Evolutionary conservation across 2,888 invertebrate species (phyloP), one percentile per base, ranked within the genome.

Genomic region (Conops quadrifasciatus): DNA sequence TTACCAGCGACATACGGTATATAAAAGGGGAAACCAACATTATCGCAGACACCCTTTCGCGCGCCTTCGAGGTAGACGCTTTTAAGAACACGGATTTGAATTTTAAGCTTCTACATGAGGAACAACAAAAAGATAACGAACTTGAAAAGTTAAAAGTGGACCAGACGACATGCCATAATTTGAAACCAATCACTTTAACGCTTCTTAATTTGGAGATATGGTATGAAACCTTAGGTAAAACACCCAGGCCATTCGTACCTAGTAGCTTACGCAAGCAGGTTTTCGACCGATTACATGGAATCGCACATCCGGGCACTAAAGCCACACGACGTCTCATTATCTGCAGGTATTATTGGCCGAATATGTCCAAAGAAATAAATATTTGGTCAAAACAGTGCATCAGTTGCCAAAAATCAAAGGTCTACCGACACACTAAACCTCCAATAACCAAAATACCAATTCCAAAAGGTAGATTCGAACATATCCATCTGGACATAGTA

Each of bases 101-200:
- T 56, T 24, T 21, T 1, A 56, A 24, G 19, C n/a, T 56, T 21
- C 11, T 56, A 24, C 53, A 56, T 11, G 19, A 21, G 15, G 53
- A 56, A 56, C 53, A 53, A 24, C 53, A 53, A 21, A 53, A 53
- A 9, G 19, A 53, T 21, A 19, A 53, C 21, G 53, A 53, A 24
- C 24, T 53, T 1, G 5, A 36, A 36, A 4, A 36, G 24, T 53
- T 53, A 24, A 53, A 15, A 15, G 7, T 16, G 16, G 24, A 53
- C 53, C 19, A 24, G 1, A 2, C 19, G 2, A 16, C 21, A 19
- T 21, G 24, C 2, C 11, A 7, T 11, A 53, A 53, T 21, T 53
- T 53, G 16, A 53, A 53, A 53, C 2, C 19, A n/a, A 53, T 53
- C 16, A 11, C 1, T 2, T 1, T 53, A 21, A 9, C 53, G 2